These are phyloP conservation scores for Aethes cnicana DNA, from an alignment of 2,888 invertebrate genomes.

Conservation along the genomic window DNA sequence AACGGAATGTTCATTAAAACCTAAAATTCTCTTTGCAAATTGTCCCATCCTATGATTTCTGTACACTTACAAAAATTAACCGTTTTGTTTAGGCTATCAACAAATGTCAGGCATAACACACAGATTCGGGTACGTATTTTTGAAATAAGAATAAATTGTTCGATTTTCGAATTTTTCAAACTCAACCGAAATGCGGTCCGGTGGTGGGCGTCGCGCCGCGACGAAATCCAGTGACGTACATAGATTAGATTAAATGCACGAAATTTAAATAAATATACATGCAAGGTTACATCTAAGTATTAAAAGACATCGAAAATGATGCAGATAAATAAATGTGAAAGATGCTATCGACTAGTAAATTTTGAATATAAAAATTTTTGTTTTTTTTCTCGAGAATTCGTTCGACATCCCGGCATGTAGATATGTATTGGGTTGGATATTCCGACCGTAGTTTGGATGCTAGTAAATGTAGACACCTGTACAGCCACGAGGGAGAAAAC, in stretches of 20 bases:
- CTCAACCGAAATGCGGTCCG: constrained; percentile 74
- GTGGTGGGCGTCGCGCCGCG: constrained; percentile 57
- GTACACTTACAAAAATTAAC: constrained; percentile 80
- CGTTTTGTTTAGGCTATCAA: constrained; percentile 74
- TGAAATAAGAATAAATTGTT: constrained; percentile 60
- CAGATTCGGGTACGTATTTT: constrained; percentile 58
- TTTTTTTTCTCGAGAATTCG: constrained; percentile 55
- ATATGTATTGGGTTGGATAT: constrained; percentile 71
- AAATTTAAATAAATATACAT: constrained; percentile 58
- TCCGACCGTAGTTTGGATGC: constrained; percentile 26
- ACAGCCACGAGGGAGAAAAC: constrained; percentile 39
- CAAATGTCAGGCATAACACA: constrained; percentile 75
- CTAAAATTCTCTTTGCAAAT: constrained; percentile 81
- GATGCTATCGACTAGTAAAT: constrained; percentile 78
- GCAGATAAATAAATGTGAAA: constrained; percentile 64
- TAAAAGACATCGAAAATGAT: constrained; percentile 75
- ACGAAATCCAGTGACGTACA: constrained; percentile 41
- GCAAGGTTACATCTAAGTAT: constrained; percentile 55
- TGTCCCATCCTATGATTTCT: constrained; percentile 81
- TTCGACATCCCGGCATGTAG: constrained; percentile 71
- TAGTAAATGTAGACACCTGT: constrained; percentile 21
- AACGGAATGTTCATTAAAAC: constrained; percentile 80
- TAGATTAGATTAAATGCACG: constrained; percentile 70
- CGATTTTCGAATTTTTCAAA: constrained; percentile 52
- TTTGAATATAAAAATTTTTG: constrained; percentile 78